Evolutionary conservation across 64 coral and sea anemone species (phyloP).

Genomic region (Platygyra sinensis): DNA sequence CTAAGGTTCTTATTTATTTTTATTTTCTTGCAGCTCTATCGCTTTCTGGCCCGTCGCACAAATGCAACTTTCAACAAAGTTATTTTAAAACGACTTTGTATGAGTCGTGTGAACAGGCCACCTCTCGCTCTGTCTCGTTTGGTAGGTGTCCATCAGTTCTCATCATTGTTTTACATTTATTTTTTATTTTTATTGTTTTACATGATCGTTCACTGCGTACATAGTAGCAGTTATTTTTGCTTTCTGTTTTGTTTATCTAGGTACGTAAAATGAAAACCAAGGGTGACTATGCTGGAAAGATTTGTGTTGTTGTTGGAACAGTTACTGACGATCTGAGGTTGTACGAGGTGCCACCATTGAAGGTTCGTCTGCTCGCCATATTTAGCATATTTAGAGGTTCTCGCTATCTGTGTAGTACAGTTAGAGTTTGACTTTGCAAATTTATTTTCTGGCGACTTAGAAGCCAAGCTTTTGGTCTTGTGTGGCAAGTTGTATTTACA

Average conservation of each 20-base stretch:
- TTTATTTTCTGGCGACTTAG: too few species aligned
- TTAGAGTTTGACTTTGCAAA: too few species aligned
- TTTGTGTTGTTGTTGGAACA: slow-evolving; percentile 89
- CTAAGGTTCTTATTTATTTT: neutral
- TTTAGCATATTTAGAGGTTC: too few species aligned
- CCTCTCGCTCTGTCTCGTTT: slow-evolving; percentile 86
- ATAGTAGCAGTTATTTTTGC: neutral
- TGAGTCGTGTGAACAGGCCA: slow-evolving; percentile 91
- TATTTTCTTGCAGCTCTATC: slow-evolving; percentile 76
- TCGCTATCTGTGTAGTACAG: too few species aligned
- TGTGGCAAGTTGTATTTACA: too few species aligned
- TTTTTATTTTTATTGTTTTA: neutral
- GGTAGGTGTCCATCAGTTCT: slow-evolving; percentile 32
- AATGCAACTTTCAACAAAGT: slow-evolving; percentile 94
- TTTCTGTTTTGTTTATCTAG: neutral
- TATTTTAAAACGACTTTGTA: slow-evolving; percentile 93
- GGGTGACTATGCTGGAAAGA: slow-evolving; percentile 68
- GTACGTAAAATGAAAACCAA: slow-evolving; percentile 89
- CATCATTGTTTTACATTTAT: neutral
- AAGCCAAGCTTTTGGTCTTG: too few species aligned
- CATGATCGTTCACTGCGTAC: neutral
- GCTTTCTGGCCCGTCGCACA: slow-evolving; percentile 95
- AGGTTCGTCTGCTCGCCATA: slow-evolving; percentile 37
- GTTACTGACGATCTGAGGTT: slow-evolving; percentile 90
- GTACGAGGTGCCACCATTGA: slow-evolving; percentile 87